phyloP scores from a whole-genome alignment of 2,797 vertebrate genomes.

The Gambusia yucatana region DNA sequence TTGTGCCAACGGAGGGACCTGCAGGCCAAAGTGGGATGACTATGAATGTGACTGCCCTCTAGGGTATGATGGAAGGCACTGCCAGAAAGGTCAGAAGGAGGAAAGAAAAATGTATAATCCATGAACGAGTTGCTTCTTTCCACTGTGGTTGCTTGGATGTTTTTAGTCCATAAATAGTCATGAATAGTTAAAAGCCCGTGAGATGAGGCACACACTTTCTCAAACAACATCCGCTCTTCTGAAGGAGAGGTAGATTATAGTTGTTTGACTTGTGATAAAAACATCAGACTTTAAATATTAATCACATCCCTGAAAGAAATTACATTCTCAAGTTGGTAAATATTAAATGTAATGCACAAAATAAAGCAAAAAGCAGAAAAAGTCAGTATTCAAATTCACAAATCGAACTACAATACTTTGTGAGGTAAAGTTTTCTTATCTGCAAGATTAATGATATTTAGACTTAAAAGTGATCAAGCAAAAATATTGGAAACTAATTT shows the following conservation, averaged over 20 bases:
- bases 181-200: not conserved
- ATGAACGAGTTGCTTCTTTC: not conserved
- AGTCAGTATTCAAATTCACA: not conserved
- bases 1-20: constrained; percentile 91
- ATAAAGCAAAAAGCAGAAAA: not conserved
- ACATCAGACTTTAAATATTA: not conserved
- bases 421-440: not conserved
- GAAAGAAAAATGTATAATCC: not conserved
- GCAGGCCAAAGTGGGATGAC: constrained; percentile 88
- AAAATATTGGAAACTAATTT: constrained; percentile 38
- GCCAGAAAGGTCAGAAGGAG: constrained; percentile 90
- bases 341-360: not conserved
- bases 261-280: not conserved
- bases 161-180: not conserved
- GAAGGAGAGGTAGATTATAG: not conserved
- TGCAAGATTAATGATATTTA: not conserved
- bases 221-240: not conserved
- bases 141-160: not conserved
- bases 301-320: not conserved
- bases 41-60: constrained; percentile 96
- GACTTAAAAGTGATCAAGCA: not conserved
- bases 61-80: constrained; percentile 92
- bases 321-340: not conserved
- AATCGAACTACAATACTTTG: not conserved
- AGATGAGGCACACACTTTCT: not conserved